phyloP scores from a whole-genome alignment of 2,888 invertebrate species.

The Carpatolechia fugitivella region DNA sequence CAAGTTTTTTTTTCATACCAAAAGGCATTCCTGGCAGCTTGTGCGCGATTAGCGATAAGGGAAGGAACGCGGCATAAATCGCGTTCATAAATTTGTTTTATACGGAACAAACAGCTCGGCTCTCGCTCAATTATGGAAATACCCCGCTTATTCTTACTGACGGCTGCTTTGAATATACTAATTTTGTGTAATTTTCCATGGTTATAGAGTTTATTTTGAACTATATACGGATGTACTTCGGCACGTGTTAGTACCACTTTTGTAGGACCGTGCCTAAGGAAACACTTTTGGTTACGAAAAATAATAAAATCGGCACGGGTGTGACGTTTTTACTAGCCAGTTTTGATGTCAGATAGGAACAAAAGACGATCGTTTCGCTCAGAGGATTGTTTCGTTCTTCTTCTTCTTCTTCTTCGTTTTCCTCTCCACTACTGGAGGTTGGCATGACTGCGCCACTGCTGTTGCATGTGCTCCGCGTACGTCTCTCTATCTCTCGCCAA shows the following conservation, averaged over 20 bases:
- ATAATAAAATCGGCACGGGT: too few relatives aligned
- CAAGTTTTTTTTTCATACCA: background rate
- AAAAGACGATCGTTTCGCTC: too few relatives aligned
- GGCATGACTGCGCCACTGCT: too few relatives aligned
- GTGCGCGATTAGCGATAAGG: conserved; percentile 18
- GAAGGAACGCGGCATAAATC: conserved; percentile 40
- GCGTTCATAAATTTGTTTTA: conserved; percentile 36
- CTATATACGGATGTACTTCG: background rate
- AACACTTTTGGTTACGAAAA: too few relatives aligned
- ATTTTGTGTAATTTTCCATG: conserved; percentile 5
- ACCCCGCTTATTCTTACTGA: conserved; percentile 19
- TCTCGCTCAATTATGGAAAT: conserved; percentile 39
- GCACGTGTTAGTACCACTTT: background rate
- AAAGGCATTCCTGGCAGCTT: background rate
- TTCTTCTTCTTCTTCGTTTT: too few relatives aligned
- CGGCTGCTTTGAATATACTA: background rate
- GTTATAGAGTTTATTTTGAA: background rate
- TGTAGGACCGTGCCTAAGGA: too few relatives aligned
- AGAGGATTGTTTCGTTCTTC: too few relatives aligned
- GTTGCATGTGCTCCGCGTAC: too few relatives aligned
- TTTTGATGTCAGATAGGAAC: too few relatives aligned
- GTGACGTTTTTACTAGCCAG: too few relatives aligned
- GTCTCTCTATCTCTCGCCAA: too few relatives aligned
- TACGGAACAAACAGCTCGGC: conserved; percentile 37
- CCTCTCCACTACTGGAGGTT: too few relatives aligned